A percentile compares a stretch with the other conserved stretches of the same genome.
These are phyloP conservation scores for Lycorma delicatula DNA, from an alignment of 1,140 invertebrate genomes.

Conservation along the genomic window DNA sequence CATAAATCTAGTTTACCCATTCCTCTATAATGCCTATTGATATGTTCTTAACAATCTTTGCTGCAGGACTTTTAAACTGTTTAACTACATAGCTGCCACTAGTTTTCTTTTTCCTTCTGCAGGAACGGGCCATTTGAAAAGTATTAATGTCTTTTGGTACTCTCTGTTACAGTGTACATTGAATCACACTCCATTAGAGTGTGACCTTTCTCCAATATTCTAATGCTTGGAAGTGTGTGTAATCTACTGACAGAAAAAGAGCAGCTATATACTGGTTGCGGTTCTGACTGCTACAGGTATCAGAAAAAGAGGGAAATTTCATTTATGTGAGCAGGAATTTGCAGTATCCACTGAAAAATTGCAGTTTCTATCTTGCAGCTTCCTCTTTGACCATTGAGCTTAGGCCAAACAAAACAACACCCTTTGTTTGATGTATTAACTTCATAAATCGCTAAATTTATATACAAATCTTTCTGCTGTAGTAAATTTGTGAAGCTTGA, in stretches of 20 bases:
- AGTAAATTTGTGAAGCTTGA: conserved; percentile 25
- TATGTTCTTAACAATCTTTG: background rate
- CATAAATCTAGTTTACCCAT: background rate
- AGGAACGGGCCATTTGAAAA: background rate
- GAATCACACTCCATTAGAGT: conserved; percentile 25
- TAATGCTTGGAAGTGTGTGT: conserved; percentile 18
- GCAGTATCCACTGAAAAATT: conserved; percentile 18
- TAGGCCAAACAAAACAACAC: conserved; percentile 16
- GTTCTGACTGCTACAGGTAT: conserved; percentile 37
- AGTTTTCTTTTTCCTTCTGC: background rate
- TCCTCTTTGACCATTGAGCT: conserved; percentile 26
- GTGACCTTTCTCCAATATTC: conserved; percentile 25
- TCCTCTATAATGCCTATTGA: background rate
- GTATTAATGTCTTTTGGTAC: conserved; percentile 9
- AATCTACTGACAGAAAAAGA: conserved; percentile 9
- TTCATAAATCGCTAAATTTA: conserved; percentile 31
- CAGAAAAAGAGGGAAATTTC: conserved; percentile 24
- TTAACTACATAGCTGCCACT: background rate
- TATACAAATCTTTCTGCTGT: conserved; percentile 25
- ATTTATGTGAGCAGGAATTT: conserved; percentile 19
- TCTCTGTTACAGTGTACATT: conserved; percentile 17
- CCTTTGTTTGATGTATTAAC: conserved; percentile 1
- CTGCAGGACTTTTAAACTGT: background rate
- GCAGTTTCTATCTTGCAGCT: conserved; percentile 24
- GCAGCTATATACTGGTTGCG: conserved; percentile 30